Evolutionary conservation across 2,888 invertebrate species (phyloP).

Genomic region (Eristalis arbustorum): DNA sequence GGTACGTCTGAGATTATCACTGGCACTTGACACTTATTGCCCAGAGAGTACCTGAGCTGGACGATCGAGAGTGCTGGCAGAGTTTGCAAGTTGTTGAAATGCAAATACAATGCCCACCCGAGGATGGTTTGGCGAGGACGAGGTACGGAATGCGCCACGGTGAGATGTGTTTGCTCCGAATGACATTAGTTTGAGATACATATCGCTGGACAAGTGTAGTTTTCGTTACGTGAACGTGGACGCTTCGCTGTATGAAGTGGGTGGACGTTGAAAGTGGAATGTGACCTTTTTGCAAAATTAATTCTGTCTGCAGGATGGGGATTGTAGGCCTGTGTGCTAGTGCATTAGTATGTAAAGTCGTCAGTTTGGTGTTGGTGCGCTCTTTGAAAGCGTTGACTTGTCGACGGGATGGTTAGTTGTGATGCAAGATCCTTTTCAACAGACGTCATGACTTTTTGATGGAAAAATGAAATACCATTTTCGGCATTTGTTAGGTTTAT

Average conservation of each 20-base stretch:
- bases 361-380: not conserved
- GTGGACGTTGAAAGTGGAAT: not conserved
- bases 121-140: not conserved
- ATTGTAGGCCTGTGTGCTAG: not conserved
- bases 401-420: too few relatives aligned
- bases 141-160: not conserved
- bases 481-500: too few relatives aligned
- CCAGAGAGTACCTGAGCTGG: conserved; percentile 61
- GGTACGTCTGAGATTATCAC: conserved; percentile 56
- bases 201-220: conserved; percentile 1
- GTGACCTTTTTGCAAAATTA: not conserved
- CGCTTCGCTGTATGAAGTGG: not conserved
- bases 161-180: not conserved
- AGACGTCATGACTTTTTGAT: too few relatives aligned
- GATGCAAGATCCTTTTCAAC: too few relatives aligned
- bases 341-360: not conserved
- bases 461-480: too few relatives aligned
- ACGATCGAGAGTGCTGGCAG: conserved; percentile 25
- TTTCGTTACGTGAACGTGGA: not conserved
- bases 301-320: not conserved
- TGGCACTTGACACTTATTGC: conserved; percentile 67
- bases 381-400: not conserved
- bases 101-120: conserved; percentile 29
- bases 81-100: conserved; percentile 36
- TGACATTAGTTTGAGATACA: conserved; percentile 1